Base-by-base conservation (phyloP, 2,797 vertebrate genomes). In the Melanotaenia parkinsoni region DNA sequence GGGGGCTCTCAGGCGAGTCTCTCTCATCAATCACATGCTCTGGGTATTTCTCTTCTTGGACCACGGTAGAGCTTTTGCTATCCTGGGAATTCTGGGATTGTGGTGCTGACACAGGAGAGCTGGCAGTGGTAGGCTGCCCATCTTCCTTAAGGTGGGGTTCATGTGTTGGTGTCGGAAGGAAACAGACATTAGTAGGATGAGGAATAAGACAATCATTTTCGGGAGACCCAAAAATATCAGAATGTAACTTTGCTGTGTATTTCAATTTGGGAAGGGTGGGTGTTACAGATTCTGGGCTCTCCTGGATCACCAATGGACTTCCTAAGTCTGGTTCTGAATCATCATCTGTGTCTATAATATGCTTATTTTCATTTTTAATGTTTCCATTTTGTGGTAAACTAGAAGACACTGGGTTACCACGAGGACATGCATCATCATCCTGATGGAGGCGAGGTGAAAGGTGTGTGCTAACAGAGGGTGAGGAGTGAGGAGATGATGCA, bases 1-100 rank as follows among this genome's bases (percentile, higher is more conserved):
- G 94, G 12, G 95, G 95, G 78, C 95, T 96, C 81, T 95, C 94
- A 0, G 95, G 95, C 0, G 95, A 95, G 80, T 96, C 95, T 58
- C 95, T 86, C 72, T 95, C 95, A 72, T 96, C 95, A 1, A 95
- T 94, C 37, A 95, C 92, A 76, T 95, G 95, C 64, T 95, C 95
- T 6, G 93, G 90, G 45, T 94, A 93, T 84, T 85, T 84, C 72
- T 95, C 91, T 28, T 88, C 86, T 64, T 82, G 80, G n/a, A 80
- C 57, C 24, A 65, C 61, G 28, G 79, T 58, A 32, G 81, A 58
- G 54, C 68, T 67, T 0, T 26, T 67, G 24, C 43, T 58, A 56
- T 65, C 8, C 7, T 81, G 26, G 0, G 70, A 20, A 56, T 32
- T 76, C 51, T 58, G 81, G 35, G 62, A 45, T 32, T 67, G 77